Percentiles rank a stretch among this genome's conserved stretches.
phyloP scores from a whole-genome alignment of 2,888 invertebrate species.

The Nymphalis urticae region DNA sequence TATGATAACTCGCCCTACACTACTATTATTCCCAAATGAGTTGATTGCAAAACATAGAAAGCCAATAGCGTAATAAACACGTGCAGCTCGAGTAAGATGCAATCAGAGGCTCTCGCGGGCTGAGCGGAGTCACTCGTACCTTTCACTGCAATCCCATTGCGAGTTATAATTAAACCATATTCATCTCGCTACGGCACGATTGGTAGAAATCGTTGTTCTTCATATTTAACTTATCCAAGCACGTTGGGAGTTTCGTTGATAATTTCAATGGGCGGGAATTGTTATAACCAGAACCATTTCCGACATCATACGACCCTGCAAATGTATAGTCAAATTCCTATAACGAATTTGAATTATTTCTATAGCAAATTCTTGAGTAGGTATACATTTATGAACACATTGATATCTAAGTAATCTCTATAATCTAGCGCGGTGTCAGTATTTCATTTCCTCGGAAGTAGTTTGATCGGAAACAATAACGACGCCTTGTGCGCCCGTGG shows the following conservation, averaged over 20 bases:
- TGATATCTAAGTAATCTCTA: too few species aligned
- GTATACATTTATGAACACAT: too few species aligned
- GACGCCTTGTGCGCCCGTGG: neutral
- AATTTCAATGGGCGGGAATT: too few species aligned
- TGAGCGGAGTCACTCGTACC: neutral
- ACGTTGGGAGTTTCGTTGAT: neutral
- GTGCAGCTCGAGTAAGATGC: constrained; percentile 9
- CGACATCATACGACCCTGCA: too few species aligned
- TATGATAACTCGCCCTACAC: neutral
- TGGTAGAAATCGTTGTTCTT: neutral
- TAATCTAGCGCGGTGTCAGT: too few species aligned
- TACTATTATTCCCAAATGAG: neutral
- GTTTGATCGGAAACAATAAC: neutral
- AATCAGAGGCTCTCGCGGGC: constrained; percentile 4
- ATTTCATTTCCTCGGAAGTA: too few species aligned
- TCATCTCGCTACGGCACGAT: neutral
- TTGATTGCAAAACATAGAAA: constrained; percentile 13
- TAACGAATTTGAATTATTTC: too few species aligned
- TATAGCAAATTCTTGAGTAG: too few species aligned
- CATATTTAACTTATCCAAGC: neutral
- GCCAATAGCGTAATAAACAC: neutral
- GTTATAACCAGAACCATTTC: too few species aligned
- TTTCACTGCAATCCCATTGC: constrained; percentile 19
- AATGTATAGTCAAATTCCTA: too few species aligned
- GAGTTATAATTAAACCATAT: constrained; percentile 13